Conservation (phyloP, 2,888 invertebrate genomes). For the Ichneumoninae sp. region DNA sequence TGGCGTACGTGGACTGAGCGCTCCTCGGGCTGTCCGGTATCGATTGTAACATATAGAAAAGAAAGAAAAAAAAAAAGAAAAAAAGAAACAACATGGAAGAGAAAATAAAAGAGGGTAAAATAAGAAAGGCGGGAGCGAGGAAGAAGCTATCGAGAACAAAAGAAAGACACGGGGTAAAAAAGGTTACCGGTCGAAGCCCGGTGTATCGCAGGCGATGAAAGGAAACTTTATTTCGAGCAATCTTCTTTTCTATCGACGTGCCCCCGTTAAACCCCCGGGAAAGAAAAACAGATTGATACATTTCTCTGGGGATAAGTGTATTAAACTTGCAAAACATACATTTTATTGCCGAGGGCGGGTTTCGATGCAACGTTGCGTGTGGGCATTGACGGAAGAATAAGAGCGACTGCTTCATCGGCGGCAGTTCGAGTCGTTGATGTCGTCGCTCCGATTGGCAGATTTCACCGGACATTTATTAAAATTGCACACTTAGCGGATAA, state of each 20-base stretch:
- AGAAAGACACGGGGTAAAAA: not conserved
- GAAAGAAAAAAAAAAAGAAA: conserved; percentile 28
- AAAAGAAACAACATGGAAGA: conserved; percentile 18
- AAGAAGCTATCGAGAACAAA: conserved; percentile 11
- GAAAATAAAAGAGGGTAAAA: conserved; percentile 45
- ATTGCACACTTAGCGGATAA: too few species aligned
- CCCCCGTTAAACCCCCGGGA: not conserved
- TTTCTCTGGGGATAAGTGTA: conserved; percentile 31
- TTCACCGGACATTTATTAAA: too few species aligned
- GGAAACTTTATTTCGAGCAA: conserved; percentile 55
- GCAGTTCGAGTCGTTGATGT: too few species aligned
- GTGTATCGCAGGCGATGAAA: conserved; percentile 37
- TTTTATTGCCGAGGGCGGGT: conserved; percentile 15
- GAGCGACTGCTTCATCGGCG: too few species aligned
- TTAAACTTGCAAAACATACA: conserved; percentile 3
- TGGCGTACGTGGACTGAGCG: conserved; percentile 29
- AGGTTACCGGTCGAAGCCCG: not conserved
- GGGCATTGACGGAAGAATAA: too few species aligned
- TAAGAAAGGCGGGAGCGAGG: conserved; percentile 28
- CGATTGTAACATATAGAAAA: conserved; percentile 48
- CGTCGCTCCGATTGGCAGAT: too few species aligned
- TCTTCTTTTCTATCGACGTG: conserved; percentile 35
- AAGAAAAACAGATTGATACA: conserved; percentile 57
- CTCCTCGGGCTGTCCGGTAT: conserved; percentile 27
- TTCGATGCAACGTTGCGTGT: not conserved